Evolutionary conservation across 35 echinoderm and acorn worm genomes (phyloP).

Genomic region (Acanthaster planci): DNA sequence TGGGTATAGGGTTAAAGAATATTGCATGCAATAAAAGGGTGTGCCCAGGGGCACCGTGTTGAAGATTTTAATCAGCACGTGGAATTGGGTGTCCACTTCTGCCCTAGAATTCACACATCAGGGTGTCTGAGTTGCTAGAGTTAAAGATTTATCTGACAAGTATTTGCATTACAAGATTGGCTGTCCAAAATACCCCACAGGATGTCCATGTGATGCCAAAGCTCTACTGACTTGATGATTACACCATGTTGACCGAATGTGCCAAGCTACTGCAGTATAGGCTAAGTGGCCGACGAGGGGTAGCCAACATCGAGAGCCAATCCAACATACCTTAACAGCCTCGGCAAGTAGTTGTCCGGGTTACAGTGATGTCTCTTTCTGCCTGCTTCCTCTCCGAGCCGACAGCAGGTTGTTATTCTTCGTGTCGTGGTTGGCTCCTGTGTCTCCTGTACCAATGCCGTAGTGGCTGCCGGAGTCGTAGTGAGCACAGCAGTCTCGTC

Average conservation of each 20-base stretch:
- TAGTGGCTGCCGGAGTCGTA: background rate
- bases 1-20: too few relatives aligned
- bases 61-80: too few relatives aligned
- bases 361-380: slow-evolving; percentile 51
- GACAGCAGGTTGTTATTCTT: slow-evolving; percentile 40
- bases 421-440: slow-evolving; percentile 1
- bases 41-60: too few relatives aligned
- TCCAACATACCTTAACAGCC: background rate
- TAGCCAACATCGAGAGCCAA: background rate
- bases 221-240: background rate
- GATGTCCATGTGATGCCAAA: too few relatives aligned
- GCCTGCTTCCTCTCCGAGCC: slow-evolving; percentile 46
- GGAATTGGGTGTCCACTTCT: too few relatives aligned
- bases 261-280: too few relatives aligned
- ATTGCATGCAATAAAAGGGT: too few relatives aligned
- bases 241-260: background rate
- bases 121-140: too few relatives aligned
- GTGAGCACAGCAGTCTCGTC: background rate
- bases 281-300: background rate
- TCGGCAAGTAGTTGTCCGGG: slow-evolving; percentile 57
- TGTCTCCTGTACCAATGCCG: background rate
- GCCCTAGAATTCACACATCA: too few relatives aligned
- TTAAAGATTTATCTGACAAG: too few relatives aligned
- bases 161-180: too few relatives aligned
- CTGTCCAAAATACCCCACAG: too few relatives aligned